Conservation (phyloP, 2,888 invertebrate genomes). For the Nesidiocoris tenuis region DNA sequence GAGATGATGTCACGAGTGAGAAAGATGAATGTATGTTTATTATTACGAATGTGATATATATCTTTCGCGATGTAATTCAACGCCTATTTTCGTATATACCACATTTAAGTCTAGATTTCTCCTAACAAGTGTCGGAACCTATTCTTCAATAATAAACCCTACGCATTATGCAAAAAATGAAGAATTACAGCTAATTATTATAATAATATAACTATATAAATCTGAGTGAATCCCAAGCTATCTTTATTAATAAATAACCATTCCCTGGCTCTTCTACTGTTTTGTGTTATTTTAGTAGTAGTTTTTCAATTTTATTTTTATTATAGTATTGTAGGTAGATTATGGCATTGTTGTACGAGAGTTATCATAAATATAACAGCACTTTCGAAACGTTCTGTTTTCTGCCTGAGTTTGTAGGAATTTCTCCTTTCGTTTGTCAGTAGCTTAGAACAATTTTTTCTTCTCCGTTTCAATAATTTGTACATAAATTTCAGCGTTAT, state of each 20-base stretch:
- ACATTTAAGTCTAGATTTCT: constrained; percentile 47
- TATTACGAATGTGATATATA: constrained; percentile 17
- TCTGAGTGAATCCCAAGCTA: background rate
- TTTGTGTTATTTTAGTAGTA: background rate
- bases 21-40: background rate
- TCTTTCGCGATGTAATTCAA: constrained; percentile 28
- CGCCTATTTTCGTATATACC: constrained; percentile 18
- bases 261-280: background rate
- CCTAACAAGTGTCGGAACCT: constrained; percentile 44
- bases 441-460: constrained; percentile 15
- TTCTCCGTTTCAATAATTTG: constrained; percentile 34
- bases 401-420: background rate
- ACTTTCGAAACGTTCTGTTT: background rate
- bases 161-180: constrained; percentile 22
- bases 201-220: background rate
- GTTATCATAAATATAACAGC: background rate
- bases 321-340: background rate
- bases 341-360: background rate
- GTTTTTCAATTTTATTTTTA: background rate
- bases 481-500: constrained; percentile 38
- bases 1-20: background rate
- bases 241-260: background rate
- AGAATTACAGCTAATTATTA: constrained; percentile 15
- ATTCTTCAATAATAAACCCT: constrained; percentile 35
- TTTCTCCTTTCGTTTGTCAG: background rate